Base-by-base conservation (phyloP, 1,140 invertebrate genomes). In the Penaeus indicus region DNA sequence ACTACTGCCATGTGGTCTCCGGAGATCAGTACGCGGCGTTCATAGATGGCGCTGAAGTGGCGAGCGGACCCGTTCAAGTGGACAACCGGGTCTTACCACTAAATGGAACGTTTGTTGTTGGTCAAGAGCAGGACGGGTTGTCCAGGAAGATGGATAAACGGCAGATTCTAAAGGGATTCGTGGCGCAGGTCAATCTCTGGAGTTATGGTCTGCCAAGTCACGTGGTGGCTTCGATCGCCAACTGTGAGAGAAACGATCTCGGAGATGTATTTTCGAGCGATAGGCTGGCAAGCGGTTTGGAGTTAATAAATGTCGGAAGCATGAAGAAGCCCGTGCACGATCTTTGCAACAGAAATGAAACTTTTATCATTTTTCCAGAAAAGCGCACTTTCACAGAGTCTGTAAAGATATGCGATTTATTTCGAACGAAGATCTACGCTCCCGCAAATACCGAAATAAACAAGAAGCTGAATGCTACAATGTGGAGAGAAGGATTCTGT, bases 1-100 rank as follows among this genome's bases (percentile, higher is more conserved):
- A 83, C n/a, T 83, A 83, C 80, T 83, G 80, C 22, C 80, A 83
- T 13, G 80, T 83, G 21, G 63, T 84, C 19, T 72, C 63, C 42
- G 83, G 83, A 42, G 64, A 84, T 13, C 67, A 32, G n/a, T 84
- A 84, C 19, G 47, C 64, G 32, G 63, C 69, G 13, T 84, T 54
- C 21, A 42, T 84, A 13, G 83, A 84, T 25, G 83, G 83, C 18
- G 83, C 69, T 8, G 64, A 27, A 10, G 21, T 27, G 25, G 64
- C 42, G 18, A 72, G 64, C 25, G 64, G 64, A 10, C 63, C 32
- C 25, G 19, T 84, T 18, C 61, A 62, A 61, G 80, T 83, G 60
- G 61, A 83, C 18, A 61, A 83, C 80, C 47, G 80, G 22, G 61
- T 83, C 3, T 19, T 83, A 25, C 80, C 60, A 18, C 61, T 83